Conservation (phyloP, 2,113 vertebrate species). For the Microcebus tavaratra region DNA sequence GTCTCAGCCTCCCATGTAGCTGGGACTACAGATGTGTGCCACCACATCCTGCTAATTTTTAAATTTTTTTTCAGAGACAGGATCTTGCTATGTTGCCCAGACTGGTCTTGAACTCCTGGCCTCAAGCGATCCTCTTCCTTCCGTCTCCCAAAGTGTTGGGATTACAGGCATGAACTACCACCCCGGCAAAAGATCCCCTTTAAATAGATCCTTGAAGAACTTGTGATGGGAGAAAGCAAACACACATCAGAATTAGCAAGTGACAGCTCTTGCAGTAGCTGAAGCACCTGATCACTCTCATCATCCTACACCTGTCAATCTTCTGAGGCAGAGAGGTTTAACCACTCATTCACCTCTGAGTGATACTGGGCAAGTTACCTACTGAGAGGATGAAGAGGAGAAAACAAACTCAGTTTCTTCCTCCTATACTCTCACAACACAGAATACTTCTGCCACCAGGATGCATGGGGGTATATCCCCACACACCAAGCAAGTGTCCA, state of each 20-base stretch:
- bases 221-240: neutral
- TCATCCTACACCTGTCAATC: neutral
- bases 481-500: neutral
- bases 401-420: neutral
- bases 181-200: neutral
- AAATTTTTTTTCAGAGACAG: too few relatives aligned
- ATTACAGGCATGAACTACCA: too few relatives aligned
- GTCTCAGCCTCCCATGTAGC: too few relatives aligned
- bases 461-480: neutral
- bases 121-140: too few relatives aligned
- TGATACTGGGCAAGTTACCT: neutral
- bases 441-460: neutral
- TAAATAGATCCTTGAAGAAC: neutral
- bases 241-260: neutral
- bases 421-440: neutral
- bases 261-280: neutral
- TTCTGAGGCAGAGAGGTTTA: neutral
- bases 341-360: neutral
- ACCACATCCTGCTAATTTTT: too few relatives aligned
- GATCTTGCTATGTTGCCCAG: too few relatives aligned
- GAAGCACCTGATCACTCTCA: neutral
- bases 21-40: too few relatives aligned
- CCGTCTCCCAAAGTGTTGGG: too few relatives aligned
- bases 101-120: too few relatives aligned
- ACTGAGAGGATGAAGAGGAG: neutral